phyloP scores from a whole-genome alignment of 37 sponge, comb jelly and placozoan genomes.

The Tethya wilhelma region DNA sequence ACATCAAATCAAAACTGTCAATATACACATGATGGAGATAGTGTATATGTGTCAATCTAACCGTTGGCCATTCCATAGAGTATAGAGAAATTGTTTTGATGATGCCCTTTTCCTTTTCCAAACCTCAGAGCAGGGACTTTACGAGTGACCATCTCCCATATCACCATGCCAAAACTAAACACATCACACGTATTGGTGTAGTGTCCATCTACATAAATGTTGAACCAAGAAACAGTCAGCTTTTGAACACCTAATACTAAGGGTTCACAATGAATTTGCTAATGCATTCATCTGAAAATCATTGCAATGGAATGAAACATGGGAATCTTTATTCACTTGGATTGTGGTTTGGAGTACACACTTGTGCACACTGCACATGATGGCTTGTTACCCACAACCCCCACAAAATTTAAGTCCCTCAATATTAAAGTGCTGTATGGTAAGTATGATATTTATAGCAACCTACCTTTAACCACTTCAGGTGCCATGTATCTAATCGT shows the following conservation, averaged over 20 bases:
- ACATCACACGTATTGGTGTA: constrained; percentile 71
- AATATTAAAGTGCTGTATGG: not conserved
- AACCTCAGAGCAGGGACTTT: constrained; percentile 51
- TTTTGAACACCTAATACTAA: too few species aligned
- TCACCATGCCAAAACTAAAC: constrained; percentile 73
- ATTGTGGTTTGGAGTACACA: not conserved
- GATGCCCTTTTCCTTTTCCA: too few species aligned
- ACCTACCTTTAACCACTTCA: constrained; percentile 71
- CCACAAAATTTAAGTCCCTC: not conserved
- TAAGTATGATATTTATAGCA: not conserved
- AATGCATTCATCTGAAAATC: too few species aligned
- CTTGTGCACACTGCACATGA: not conserved
- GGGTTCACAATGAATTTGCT: too few species aligned
- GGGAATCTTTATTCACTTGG: too few species aligned
- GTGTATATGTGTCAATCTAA: too few species aligned
- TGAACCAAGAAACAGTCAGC: too few species aligned
- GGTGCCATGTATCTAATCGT: constrained; percentile 81
- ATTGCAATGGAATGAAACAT: too few species aligned
- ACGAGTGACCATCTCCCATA: constrained; percentile 84
- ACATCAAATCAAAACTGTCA: too few species aligned
- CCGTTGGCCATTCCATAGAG: constrained; percentile 71
- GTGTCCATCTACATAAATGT: constrained; percentile 21
- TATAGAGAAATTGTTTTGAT: constrained; percentile 21
- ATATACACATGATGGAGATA: too few species aligned
- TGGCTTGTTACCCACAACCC: too few species aligned